These are phyloP conservation scores for Rallus crepitans DNA, from an alignment of 2,797 vertebrate genomes.

Conservation along the genomic window DNA sequence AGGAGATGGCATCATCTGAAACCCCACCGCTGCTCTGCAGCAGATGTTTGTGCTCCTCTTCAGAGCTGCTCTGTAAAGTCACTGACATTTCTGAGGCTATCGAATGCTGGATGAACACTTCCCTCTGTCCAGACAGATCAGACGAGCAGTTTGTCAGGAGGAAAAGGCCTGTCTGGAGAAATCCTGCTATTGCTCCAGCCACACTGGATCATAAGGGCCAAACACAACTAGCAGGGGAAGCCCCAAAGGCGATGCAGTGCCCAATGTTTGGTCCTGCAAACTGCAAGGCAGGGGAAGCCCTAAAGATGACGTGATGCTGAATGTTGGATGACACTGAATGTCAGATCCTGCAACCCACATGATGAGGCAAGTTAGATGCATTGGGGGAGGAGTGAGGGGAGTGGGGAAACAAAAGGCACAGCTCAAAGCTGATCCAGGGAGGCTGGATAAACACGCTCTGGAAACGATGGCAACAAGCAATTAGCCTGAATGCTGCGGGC, in stretches of 20 bases:
- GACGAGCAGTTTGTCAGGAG: neutral
- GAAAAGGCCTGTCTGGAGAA: neutral
- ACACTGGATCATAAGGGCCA: neutral
- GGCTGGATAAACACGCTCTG: slow-evolving; percentile 7
- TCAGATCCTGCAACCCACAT: neutral
- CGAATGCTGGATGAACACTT: neutral
- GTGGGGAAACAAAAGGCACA: slow-evolving; percentile 35
- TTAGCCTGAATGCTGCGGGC: slow-evolving; percentile 26
- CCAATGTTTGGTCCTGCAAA: neutral
- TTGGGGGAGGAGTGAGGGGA: neutral
- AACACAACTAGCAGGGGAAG: neutral
- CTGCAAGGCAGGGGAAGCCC: neutral
- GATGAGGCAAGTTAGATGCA: neutral
- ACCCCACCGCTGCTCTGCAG: neutral
- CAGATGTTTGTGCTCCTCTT: neutral
- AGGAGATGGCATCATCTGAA: accelerated
- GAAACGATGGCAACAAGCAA: slow-evolving; percentile 55
- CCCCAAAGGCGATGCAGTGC: neutral
- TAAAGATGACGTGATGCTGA: neutral
- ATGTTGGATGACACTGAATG: neutral
- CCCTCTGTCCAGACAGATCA: neutral
- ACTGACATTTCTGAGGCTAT: neutral
- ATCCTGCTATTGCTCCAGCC: neutral
- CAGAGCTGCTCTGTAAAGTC: neutral
- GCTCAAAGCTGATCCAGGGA: slow-evolving; percentile 27